These are phyloP conservation scores for Fissipunctia ypsillon DNA, from an alignment of 2,888 invertebrate species.

Conservation along the genomic window DNA sequence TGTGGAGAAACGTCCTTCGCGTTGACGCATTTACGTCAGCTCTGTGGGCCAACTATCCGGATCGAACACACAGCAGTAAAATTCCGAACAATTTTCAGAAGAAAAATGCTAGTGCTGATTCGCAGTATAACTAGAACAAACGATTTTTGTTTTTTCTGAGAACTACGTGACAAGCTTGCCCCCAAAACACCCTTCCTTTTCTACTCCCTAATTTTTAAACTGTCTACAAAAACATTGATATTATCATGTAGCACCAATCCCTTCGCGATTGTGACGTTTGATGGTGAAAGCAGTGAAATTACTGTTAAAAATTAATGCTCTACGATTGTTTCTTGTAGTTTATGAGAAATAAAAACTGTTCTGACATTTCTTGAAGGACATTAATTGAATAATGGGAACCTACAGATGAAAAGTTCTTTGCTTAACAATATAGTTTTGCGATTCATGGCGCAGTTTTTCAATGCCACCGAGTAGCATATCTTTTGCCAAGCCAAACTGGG, in stretches of 20 bases:
- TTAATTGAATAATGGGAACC: too few relatives aligned
- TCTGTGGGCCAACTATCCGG: not conserved
- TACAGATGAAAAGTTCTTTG: not conserved
- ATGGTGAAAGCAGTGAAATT: conserved; percentile 1
- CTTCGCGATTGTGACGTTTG: not conserved
- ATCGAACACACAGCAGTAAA: not conserved
- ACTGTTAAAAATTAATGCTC: not conserved
- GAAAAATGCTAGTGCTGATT: too few relatives aligned
- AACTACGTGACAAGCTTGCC: too few relatives aligned
- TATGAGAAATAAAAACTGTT: not conserved
- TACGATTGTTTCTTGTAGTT: not conserved
- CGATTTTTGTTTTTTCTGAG: too few relatives aligned
- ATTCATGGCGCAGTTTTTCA: not conserved
- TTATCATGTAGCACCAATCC: too few relatives aligned
- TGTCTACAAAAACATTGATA: not conserved
- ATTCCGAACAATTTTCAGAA: not conserved
- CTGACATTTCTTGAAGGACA: too few relatives aligned
- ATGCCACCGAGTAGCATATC: conserved; percentile 24
- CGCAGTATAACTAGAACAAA: too few relatives aligned
- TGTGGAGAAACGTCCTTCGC: not conserved
- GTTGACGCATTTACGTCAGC: not conserved
- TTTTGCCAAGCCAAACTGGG: conserved; percentile 42
- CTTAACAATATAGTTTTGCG: not conserved
- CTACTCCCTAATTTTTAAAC: not conserved
- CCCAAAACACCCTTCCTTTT: not conserved